Conservation (phyloP, 2,113 vertebrate genomes). For the Pangasianodon hypophthalmus region DNA sequence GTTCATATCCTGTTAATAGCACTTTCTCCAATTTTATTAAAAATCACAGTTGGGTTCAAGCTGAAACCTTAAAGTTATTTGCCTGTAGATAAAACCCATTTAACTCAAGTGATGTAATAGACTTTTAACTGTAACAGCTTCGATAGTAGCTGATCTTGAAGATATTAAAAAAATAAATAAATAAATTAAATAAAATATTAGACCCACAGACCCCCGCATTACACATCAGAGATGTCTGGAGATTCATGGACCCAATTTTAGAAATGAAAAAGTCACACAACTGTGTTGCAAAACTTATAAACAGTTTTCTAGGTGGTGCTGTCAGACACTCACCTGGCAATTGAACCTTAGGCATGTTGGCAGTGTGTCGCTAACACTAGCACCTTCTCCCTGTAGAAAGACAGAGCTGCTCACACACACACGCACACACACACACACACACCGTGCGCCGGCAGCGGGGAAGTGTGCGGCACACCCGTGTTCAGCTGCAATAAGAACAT, state of each 20-base stretch:
- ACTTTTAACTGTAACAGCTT: background rate
- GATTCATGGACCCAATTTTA: background rate
- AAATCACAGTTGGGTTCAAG: background rate
- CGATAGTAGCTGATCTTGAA: background rate
- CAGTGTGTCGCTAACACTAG: slow-evolving; percentile 49
- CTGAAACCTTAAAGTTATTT: background rate
- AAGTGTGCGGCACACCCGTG: slow-evolving; percentile 58
- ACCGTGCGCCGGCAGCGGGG: slow-evolving; percentile 53
- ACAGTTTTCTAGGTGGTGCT: background rate
- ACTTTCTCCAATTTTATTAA: background rate
- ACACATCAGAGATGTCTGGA: background rate
- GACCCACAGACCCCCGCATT: background rate
- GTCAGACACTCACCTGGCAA: slow-evolving; percentile 79
- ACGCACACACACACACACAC: slow-evolving; percentile 37
- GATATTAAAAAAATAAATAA: background rate
- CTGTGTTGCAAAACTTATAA: background rate
- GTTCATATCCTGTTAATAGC: background rate
- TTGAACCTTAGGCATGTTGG: slow-evolving; percentile 76
- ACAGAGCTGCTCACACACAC: slow-evolving; percentile 51
- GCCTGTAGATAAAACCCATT: background rate
- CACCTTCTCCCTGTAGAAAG: slow-evolving; percentile 58
- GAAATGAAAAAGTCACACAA: background rate
- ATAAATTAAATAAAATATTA: background rate
- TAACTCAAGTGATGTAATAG: background rate
- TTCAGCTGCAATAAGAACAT: slow-evolving; percentile 64